Evolutionary conservation across 2,113 vertebrate genomes (phyloP).

Genomic region (Lonchura striata): DNA sequence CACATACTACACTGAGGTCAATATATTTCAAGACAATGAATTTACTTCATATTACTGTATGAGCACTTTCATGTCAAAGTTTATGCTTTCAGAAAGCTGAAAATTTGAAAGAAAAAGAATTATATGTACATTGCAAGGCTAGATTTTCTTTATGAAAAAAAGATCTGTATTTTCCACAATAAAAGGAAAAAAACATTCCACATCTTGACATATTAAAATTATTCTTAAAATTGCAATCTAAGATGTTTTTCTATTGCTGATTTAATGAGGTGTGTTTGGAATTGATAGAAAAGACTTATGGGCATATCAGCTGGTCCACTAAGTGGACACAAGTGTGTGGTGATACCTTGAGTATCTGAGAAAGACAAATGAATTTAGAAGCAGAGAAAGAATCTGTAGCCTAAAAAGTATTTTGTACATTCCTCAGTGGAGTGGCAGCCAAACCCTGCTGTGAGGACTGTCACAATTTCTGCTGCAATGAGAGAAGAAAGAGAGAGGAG

Average conservation of each 20-base stretch:
- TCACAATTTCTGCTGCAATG: not conserved
- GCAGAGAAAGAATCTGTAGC: not conserved
- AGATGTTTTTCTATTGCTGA: not conserved
- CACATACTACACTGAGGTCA: not conserved
- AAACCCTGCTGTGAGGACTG: not conserved
- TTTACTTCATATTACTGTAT: not conserved
- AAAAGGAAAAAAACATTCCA: not conserved
- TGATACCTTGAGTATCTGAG: not conserved
- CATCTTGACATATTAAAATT: not conserved
- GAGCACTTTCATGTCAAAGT: not conserved
- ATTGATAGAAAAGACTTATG: not conserved
- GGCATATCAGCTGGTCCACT: not conserved
- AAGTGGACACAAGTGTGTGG: not conserved
- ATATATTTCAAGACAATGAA: not conserved
- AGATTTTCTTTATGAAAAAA: not conserved
- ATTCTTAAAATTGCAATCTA: not conserved
- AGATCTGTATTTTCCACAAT: not conserved
- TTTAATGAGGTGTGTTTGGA: not conserved
- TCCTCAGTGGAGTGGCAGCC: not conserved
- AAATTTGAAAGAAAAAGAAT: not conserved
- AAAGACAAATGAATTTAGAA: not conserved
- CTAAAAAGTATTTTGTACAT: not conserved
- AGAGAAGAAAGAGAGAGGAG: not conserved
- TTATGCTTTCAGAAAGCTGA: not conserved
- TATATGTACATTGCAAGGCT: not conserved